Evolutionary conservation across 2,797 vertebrate species (phyloP), one percentile per base, ranked within the genome.

Genomic region (Emydoidea blandingii): DNA sequence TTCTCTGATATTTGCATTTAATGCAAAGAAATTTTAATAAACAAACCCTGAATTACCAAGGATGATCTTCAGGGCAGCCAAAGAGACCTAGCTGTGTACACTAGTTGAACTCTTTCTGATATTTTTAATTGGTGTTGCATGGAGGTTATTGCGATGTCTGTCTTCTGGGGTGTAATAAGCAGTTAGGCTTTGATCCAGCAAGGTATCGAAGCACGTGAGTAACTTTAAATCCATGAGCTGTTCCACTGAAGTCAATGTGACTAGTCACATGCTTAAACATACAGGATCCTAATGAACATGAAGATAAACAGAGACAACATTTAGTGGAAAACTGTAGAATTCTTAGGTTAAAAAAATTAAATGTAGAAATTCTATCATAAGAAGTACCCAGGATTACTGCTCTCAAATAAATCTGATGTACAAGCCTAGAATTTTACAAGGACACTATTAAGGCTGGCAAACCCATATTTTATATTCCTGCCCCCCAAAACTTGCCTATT

Each of bases 21-120:
- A 93, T 59, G 96, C 89, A 94, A 97, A 95, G 94, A 97, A 96
- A 93, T 95, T 95, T 95, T 86, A 91, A 82, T 84, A 95, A 89
- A 86, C 56, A 94, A 94, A 94, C 79, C 86, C 93, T 96, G 78
- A 91, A 94, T 94, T 96, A 84, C 74, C 79, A 89, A 91, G 94
- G 95, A 95, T 93, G 96, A 96, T 92, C 96, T 90, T 92, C 49
- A 94, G 78, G 74, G 59, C 54, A 88, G 9, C 0, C 0, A 83
- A 87, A 92, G 93, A 86, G 88, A 34, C 37, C 85, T 81, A 76
- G 59, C 31, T 62, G 31, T 62, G 11, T 31, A 62, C 15, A 34
- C 59, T 62, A 34, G 59, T n/a, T 62, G 59, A 62, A 34, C 14
- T 62, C 31, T 62, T 62, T 34, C 31, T 62, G 31, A 62, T 62